phyloP scores from a whole-genome alignment of 2,113 vertebrate genomes.

The Eidolon helvum region DNA sequence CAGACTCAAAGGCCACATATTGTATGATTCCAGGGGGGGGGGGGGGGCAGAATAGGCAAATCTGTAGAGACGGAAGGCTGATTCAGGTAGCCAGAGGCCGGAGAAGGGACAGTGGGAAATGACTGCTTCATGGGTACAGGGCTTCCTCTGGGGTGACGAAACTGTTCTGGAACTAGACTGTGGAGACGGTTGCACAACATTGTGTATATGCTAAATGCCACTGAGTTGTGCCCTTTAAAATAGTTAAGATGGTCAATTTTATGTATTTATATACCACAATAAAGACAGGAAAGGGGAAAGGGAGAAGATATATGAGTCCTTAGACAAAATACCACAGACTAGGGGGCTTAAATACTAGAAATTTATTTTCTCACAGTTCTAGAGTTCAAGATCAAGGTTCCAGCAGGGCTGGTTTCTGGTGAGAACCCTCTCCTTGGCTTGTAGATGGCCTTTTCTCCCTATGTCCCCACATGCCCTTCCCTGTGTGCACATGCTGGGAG shows the following conservation, averaged over 20 bases:
- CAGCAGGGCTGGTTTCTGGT: background rate
- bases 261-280: background rate
- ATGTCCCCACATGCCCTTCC: background rate
- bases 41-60: background rate
- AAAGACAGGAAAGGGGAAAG: background rate
- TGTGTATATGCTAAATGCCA: background rate
- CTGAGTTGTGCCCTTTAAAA: background rate
- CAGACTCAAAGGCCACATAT: background rate
- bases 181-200: background rate
- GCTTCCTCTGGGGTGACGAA: background rate
- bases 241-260: background rate
- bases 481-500: background rate
- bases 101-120: background rate
- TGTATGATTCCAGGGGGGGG: too few relatives aligned
- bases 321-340: background rate
- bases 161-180: background rate
- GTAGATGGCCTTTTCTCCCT: fast-evolving
- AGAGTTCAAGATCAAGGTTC: background rate
- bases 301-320: background rate
- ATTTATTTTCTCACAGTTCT: background rate
- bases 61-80: background rate
- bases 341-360: background rate
- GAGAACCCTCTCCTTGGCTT: background rate
- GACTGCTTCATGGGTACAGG: background rate
- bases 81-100: background rate